These are phyloP conservation scores for Sciurus niger DNA, from an alignment of 2,113 vertebrate species.

Conservation along the genomic window DNA sequence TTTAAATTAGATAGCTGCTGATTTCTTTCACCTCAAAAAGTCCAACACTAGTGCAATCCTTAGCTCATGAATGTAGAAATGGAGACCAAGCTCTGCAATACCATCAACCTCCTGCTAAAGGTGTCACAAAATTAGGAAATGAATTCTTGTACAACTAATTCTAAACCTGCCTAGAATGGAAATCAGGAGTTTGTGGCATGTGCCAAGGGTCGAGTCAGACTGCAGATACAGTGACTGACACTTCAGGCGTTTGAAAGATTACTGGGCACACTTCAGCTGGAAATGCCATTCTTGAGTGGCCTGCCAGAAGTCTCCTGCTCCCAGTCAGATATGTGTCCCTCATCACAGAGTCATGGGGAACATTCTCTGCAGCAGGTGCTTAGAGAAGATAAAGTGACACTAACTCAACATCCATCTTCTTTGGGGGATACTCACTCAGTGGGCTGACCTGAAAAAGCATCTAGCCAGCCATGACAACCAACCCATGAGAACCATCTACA, in stretches of 20 bases:
- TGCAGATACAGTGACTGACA: neutral
- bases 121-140: neutral
- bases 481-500: neutral
- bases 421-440: neutral
- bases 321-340: neutral
- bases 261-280: slow-evolving; percentile 35
- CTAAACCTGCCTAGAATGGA: slow-evolving; percentile 7
- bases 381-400: slow-evolving; percentile 33
- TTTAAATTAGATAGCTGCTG: neutral
- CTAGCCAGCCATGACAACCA: neutral
- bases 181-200: neutral
- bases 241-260: slow-evolving; percentile 43
- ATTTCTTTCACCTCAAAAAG: neutral
- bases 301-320: slow-evolving; percentile 56
- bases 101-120: neutral
- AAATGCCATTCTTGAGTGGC: slow-evolving; percentile 56
- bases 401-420: slow-evolving; percentile 34
- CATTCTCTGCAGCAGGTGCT: slow-evolving; percentile 5
- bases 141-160: neutral
- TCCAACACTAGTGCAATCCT: neutral
- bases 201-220: neutral
- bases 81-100: neutral
- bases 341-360: slow-evolving; percentile 28
- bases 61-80: neutral
- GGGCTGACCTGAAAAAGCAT: neutral